These are phyloP conservation scores for Himalopsyche tibetana DNA, from an alignment of 2,888 invertebrate species.

Conservation along the genomic window DNA sequence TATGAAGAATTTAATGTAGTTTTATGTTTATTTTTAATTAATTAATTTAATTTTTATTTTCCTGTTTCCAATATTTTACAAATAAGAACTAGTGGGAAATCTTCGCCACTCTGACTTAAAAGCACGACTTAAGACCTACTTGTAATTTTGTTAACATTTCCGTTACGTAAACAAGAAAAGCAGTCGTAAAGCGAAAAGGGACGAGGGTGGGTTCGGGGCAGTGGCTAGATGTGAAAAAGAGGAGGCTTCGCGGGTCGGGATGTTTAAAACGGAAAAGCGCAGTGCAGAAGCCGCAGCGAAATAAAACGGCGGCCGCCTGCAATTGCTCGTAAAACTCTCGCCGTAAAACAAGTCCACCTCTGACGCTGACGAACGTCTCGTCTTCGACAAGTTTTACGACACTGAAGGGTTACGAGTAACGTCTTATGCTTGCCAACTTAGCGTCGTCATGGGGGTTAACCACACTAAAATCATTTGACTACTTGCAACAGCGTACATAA, in stretches of 20 bases:
- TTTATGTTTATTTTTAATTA: too few species aligned
- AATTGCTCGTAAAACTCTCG: slow-evolving; percentile 41
- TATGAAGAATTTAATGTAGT: too few species aligned
- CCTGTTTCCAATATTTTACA: too few species aligned
- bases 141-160: slow-evolving; percentile 27
- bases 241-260: slow-evolving; percentile 29
- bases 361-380: slow-evolving; percentile 42
- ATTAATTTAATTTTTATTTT: too few species aligned
- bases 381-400: slow-evolving; percentile 42
- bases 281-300: slow-evolving; percentile 40
- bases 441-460: slow-evolving; percentile 18
- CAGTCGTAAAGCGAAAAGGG: slow-evolving; percentile 31
- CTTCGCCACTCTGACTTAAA: too few species aligned
- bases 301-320: slow-evolving; percentile 31
- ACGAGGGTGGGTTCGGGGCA: background rate
- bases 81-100: too few species aligned
- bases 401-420: slow-evolving; percentile 1
- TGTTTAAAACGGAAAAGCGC: slow-evolving; percentile 42
- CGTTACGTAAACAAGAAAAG: slow-evolving; percentile 45
- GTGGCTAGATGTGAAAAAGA: slow-evolving; percentile 8
- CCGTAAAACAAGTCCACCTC: slow-evolving; percentile 35
- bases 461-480: slow-evolving; percentile 38
- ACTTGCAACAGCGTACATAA: slow-evolving; percentile 24
- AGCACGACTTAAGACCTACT: background rate
- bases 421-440: slow-evolving; percentile 37